Evolutionary conservation across 2,888 invertebrate genomes (phyloP), one percentile per base, ranked within the genome.

Genomic region (Hedya salicella): DNA sequence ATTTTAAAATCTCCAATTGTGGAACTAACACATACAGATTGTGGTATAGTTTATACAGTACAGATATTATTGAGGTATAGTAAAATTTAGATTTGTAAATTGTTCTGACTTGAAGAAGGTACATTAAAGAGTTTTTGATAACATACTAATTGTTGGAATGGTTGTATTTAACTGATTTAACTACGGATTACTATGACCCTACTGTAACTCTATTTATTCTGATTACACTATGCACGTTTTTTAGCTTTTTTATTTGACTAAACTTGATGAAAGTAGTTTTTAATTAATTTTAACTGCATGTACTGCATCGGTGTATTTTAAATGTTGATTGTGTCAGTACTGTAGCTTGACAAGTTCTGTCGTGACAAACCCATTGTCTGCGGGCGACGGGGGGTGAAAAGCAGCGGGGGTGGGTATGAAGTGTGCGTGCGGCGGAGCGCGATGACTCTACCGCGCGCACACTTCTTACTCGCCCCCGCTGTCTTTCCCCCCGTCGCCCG

Each of bases 161-260:
- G 61, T 40, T 9, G 11, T 48, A 36, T 65, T 42, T 59, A 32
- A n/a, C 46, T 14, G 17, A 46, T 56, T 46, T 52, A 56, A 21
- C 19, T 44, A 56, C 72, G 78, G 77, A 82, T 79, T 80, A 75
- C 70, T 69, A 74, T 82, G 82, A 75, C 82, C 82, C 82, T 80
- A 75, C 82, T 82, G 77, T 71, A 69, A 63, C 62, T 56, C 67
- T 32, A 17, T 40, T 42, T 30, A 36, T 44, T 56, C n/a, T 44
- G 16, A 48, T 32, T 60, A 67, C 60, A 11, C 39, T 44, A 30
- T 40, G 54, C 56, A 50, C 54, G n/a, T 11, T 56, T 40, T 63
- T 21, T 48, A 60, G 25, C n/a, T 54, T 42, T 3, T 25, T 25
- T 0, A 25, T 25, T 6, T 40, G 40, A 25, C 36, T 46, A 17